Base-by-base conservation (phyloP, 2,797 vertebrate species). In the Takifugu rubripes region DNA sequence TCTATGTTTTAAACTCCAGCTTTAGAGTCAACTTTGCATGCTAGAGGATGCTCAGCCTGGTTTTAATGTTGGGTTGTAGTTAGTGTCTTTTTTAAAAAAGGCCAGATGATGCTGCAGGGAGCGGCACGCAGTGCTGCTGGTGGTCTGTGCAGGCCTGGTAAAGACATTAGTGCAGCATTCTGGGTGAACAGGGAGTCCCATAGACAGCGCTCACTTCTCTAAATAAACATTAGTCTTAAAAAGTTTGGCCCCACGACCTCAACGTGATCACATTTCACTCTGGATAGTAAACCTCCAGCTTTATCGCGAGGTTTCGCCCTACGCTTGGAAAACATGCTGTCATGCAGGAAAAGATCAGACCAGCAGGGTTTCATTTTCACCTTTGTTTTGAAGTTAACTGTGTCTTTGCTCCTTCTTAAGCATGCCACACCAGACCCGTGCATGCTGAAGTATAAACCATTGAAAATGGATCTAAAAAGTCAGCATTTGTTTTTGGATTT, bases 201-300 rank as follows among this genome's bases (percentile, higher is more conserved):
- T 91, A 93, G 93, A 94, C 93, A 94, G 92, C 92, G 92, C 93
- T 95, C 93, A 94, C 93, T 94, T 94, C 94, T 95, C 94, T 94
- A 96, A 95, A 96, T 94, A 96, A 96, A 96, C 94, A 95, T 96
- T 96, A 95, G 94, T 96, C 94, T 96, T 96, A 93, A 96, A 95
- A 95, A 93, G 94, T 94, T 95, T 96, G 94, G 92, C 94, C 95
- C 90, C 84, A 58, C 94, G 94, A 95, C 94, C 95, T 88, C 90
- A 61, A 82, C 83, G 57, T 89, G 94, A 93, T 96, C 94, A 88
- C 90, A 87, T 96, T 96, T 94, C 95, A 93, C 91, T 86, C 81
- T 75, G 87, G 83, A 87, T 90, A 81, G 87, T 90, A 90, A 91
- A 88, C 36, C 87, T 80, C 83, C 79, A 69, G 76, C 87, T 92